Base-by-base conservation (phyloP, 2,797 vertebrate species). In the Yasuhikotakia modesta region DNA sequence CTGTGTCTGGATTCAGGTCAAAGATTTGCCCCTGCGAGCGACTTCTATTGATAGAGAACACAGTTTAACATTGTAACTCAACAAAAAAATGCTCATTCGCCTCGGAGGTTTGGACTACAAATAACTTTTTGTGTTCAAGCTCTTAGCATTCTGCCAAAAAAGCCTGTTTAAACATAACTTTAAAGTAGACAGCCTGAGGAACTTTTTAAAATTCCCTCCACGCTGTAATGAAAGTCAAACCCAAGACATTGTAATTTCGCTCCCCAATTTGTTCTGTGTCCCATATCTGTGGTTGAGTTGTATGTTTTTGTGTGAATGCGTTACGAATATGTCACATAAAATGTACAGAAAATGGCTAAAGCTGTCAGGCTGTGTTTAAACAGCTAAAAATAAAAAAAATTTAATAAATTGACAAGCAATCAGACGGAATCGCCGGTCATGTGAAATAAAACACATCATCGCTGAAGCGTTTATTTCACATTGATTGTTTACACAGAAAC, bases 371-470 rank as follows among this genome's bases (percentile, higher is more conserved):
- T 75, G 68, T 61, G 55, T 68, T 55, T 72, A 53, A 74, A 43
- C 32, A 39, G 45, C n/a, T 61, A 68, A 52, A 76, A 73, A 52
- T 24, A 60, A 43, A 64, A 48, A 81, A 75, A 84, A 80, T 66
- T 76, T 76, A 78, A 83, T 76, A 80, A 76, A 73, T 72, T 79
- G 74, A 82, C 78, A 83, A 81, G 76, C 24, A 79, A 73, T 79
- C 82, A 86, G 84, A 82, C 83, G 81, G 86, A 77, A 84, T 79
- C 70, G 48, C 73, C 80, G 82, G 74, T 43, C 80, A 81, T 76
- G 79, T 84, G 79, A 83, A 80, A 83, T 87, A 86, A 85, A 83
- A 85, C 78, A 81, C 55, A 30, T 81, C 22, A 65, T 60, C 55
- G 67, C 16, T 35, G 61, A 55, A 60, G 30, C 55, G 55, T 84